These are phyloP conservation scores for Zaprionus lineosus DNA, from an alignment of 2,888 invertebrate species.

Conservation along the genomic window DNA sequence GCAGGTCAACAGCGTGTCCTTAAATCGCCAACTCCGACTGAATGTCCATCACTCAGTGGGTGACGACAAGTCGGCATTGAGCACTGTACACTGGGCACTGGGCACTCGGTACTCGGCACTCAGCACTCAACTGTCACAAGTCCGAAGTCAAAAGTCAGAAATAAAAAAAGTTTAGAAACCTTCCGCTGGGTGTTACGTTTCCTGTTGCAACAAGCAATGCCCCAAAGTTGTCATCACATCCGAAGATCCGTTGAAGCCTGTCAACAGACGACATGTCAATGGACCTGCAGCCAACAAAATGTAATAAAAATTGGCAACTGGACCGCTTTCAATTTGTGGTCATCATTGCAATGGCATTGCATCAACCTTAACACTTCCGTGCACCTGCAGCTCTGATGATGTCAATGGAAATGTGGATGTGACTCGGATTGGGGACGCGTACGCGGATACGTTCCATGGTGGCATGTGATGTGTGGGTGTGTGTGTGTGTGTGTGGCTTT, in stretches of 20 bases:
- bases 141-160: conserved; percentile 15
- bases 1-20: no score
- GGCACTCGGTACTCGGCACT: no score
- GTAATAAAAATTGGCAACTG: no score
- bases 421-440: no score
- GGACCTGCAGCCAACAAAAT: conserved; percentile 10
- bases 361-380: conserved; percentile 47
- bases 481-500: no score
- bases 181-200: conserved; percentile 39
- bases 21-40: no score
- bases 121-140: no score
- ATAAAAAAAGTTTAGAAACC: conserved; percentile 15
- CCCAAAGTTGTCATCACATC: conserved; percentile 40
- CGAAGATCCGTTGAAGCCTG: conserved; percentile 26
- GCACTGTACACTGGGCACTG: no score
- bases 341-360: conserved; percentile 37
- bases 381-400: conserved; percentile 10
- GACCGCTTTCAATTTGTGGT: conserved; percentile 66
- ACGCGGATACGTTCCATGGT: conserved; percentile 35
- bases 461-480: no score
- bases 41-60: no score
- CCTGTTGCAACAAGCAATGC: conserved; percentile 36
- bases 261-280: conserved; percentile 32
- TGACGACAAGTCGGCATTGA: no score
- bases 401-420: no score